Evolutionary conservation across 2,797 vertebrate genomes (phyloP).

Genomic region (Poliocrania exsul): DNA sequence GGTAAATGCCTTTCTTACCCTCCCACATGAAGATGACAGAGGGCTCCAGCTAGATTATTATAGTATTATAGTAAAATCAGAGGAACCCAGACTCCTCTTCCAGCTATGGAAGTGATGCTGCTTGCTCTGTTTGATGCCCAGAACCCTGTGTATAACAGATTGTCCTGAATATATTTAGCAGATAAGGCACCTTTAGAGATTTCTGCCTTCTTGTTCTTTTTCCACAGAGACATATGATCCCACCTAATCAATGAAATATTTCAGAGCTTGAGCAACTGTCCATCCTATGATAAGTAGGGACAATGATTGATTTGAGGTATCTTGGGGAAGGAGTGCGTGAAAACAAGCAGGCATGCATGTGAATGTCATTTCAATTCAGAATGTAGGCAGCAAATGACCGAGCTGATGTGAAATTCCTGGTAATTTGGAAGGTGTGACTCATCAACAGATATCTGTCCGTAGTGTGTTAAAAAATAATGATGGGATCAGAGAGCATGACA

Average conservation of each 20-base stretch:
- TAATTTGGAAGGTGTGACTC: background rate
- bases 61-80: background rate
- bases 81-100: background rate
- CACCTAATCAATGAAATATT: background rate
- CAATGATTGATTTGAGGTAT: background rate
- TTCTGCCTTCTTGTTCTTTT: background rate
- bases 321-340: background rate
- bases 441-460: background rate
- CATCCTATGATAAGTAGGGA: background rate
- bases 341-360: background rate
- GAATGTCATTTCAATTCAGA: background rate
- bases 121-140: background rate
- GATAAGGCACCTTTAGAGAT: background rate
- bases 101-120: background rate
- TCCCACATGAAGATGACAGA: background rate
- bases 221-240: accelerated
- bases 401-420: background rate
- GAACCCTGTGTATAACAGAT: background rate
- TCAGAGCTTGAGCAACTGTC: background rate
- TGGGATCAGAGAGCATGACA: background rate
- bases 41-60: background rate
- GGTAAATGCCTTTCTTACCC: background rate
- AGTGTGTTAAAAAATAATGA: background rate
- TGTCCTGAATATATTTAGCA: background rate
- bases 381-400: background rate